Evolutionary conservation across 2,888 invertebrate species (phyloP).

Genomic region (Ectemnius lituratus): DNA sequence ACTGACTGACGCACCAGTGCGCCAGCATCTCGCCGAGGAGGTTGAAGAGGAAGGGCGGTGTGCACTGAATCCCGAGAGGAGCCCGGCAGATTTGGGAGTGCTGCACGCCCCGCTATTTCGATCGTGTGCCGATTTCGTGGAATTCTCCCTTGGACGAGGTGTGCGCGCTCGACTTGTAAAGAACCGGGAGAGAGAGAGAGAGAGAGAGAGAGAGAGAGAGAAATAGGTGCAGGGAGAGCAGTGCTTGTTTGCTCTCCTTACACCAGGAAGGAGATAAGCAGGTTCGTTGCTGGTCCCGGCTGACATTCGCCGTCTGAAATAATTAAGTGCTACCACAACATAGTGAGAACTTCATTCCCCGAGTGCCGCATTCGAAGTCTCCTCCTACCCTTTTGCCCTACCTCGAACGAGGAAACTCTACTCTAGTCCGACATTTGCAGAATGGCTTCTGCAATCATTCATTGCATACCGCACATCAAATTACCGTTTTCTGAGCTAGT

Average conservation of each 20-base stretch:
- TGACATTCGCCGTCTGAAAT: slow-evolving; percentile 38
- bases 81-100: too few relatives aligned
- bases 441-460: too few relatives aligned
- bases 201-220: background rate
- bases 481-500: too few relatives aligned
- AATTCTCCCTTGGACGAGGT: too few relatives aligned
- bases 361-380: slow-evolving; percentile 18
- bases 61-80: too few relatives aligned
- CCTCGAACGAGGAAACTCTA: background rate
- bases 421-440: background rate
- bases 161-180: too few relatives aligned
- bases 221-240: background rate
- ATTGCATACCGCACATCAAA: too few relatives aligned
- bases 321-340: slow-evolving; percentile 26
- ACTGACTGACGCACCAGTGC: too few relatives aligned
- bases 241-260: background rate
- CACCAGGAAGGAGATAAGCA: slow-evolving; percentile 18
- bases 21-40: too few relatives aligned
- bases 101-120: background rate
- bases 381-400: background rate
- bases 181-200: too few relatives aligned
- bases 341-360: slow-evolving; percentile 29
- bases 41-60: too few relatives aligned
- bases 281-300: slow-evolving; percentile 25
- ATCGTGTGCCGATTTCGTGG: background rate